Conservation (phyloP, 2,113 vertebrate species). For the Scartelaos histophorus region DNA sequence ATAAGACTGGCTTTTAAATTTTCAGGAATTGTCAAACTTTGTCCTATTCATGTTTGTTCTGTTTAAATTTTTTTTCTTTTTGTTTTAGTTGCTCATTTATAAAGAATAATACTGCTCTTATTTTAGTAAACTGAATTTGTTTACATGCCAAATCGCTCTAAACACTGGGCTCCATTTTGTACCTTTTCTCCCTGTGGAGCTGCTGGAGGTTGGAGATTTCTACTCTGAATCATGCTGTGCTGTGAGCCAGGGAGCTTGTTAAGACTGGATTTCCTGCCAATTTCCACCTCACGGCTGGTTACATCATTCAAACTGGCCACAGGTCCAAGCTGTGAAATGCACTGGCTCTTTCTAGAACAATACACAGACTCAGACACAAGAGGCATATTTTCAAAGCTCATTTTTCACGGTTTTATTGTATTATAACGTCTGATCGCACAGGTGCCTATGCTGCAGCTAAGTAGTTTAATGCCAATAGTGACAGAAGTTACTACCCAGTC, state of each 20-base stretch:
- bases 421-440: not conserved
- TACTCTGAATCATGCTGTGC: not conserved
- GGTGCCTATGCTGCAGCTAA: not conserved
- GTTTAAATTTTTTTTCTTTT: not conserved
- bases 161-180: not conserved
- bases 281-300: not conserved
- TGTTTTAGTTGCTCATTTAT: not conserved
- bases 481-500: not conserved
- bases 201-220: conserved; percentile 1
- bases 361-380: not conserved
- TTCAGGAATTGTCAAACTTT: too few species aligned
- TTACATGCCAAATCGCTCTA: not conserved
- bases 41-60: not conserved
- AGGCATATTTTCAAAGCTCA: not conserved
- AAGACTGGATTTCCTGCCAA: conserved; percentile 5
- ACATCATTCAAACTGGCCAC: conserved; percentile 6
- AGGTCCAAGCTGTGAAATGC: conserved; percentile 6
- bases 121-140: not conserved
- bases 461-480: not conserved
- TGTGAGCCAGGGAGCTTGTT: conserved; percentile 5
- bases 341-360: not conserved
- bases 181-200: not conserved
- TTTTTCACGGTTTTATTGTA: not conserved
- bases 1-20: too few species aligned
- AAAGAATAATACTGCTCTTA: not conserved